Evolutionary conservation across 2,113 vertebrate genomes (phyloP).

Genomic region (Solea solea): DNA sequence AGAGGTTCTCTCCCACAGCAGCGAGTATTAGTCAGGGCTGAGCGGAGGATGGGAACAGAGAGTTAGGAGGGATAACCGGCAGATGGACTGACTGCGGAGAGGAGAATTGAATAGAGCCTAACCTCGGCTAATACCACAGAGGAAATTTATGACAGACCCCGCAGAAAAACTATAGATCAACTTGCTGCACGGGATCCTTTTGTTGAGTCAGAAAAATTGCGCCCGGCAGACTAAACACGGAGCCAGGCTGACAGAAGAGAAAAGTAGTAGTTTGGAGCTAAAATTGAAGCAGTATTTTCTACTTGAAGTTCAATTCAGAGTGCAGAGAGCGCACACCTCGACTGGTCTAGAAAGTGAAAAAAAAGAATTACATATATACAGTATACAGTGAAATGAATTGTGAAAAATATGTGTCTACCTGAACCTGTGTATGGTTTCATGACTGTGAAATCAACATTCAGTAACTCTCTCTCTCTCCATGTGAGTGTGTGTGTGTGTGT

Average conservation of each 20-base stretch:
- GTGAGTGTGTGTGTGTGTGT: slow-evolving; percentile 35
- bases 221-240: slow-evolving; percentile 41
- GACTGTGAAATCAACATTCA: slow-evolving; percentile 31
- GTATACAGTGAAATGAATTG: no score
- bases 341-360: slow-evolving; percentile 23
- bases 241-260: slow-evolving; percentile 25
- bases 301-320: slow-evolving; percentile 19
- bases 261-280: slow-evolving; percentile 34
- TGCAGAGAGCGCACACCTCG: neutral
- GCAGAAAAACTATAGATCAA: slow-evolving; percentile 72
- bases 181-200: slow-evolving; percentile 49
- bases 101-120: slow-evolving; percentile 73
- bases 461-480: slow-evolving; percentile 29
- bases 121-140: slow-evolving; percentile 71
- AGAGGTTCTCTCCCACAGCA: slow-evolving; percentile 52
- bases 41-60: slow-evolving; percentile 66
- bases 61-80: slow-evolving; percentile 73
- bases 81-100: slow-evolving; percentile 75
- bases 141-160: slow-evolving; percentile 69
- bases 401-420: slow-evolving; percentile 2
- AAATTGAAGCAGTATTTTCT: slow-evolving; percentile 12
- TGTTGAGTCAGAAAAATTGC: slow-evolving; percentile 66
- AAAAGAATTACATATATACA: neutral
- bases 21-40: slow-evolving; percentile 58
- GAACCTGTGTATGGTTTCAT: neutral